Evolutionary conservation across 92 coral and sea anemone genomes (phyloP).

Genomic region (Porites divaricata): DNA sequence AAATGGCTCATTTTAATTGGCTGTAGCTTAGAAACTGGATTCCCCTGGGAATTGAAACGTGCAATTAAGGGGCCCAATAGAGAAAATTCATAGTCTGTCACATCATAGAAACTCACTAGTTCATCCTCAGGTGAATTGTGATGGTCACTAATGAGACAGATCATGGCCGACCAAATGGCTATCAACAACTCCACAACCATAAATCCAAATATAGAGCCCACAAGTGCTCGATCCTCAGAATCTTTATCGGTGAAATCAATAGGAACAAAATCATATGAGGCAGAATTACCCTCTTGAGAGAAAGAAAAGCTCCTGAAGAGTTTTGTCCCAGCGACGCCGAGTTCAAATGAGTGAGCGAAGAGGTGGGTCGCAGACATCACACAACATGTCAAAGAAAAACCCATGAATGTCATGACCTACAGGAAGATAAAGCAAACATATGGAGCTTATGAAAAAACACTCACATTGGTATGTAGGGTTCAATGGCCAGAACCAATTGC

Average conservation of each 20-base stretch:
- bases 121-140: constrained; percentile 1
- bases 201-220: constrained; percentile 36
- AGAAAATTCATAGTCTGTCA: too few species aligned
- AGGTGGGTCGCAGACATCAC: background rate
- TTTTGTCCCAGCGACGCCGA: background rate
- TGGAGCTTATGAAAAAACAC: too few species aligned
- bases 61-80: too few species aligned
- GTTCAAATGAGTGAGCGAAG: background rate
- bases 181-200: constrained; percentile 28
- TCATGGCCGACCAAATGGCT: constrained; percentile 26
- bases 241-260: background rate
- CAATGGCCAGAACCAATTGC: too few species aligned
- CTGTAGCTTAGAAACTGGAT: too few species aligned
- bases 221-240: constrained; percentile 18
- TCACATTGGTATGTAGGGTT: too few species aligned
- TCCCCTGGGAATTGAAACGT: too few species aligned
- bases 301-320: too few species aligned
- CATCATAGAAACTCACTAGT: background rate
- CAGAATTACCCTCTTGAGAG: background rate
- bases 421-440: too few species aligned
- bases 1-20: too few species aligned
- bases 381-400: constrained; percentile 35
- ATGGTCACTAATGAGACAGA: constrained; percentile 13
- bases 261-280: background rate
- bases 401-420: constrained; percentile 41